Percentiles rank a stretch among this genome's conserved stretches.
Evolutionary conservation across 2,797 vertebrate genomes (phyloP).

Genomic region (Sarcophilus harrisii): DNA sequence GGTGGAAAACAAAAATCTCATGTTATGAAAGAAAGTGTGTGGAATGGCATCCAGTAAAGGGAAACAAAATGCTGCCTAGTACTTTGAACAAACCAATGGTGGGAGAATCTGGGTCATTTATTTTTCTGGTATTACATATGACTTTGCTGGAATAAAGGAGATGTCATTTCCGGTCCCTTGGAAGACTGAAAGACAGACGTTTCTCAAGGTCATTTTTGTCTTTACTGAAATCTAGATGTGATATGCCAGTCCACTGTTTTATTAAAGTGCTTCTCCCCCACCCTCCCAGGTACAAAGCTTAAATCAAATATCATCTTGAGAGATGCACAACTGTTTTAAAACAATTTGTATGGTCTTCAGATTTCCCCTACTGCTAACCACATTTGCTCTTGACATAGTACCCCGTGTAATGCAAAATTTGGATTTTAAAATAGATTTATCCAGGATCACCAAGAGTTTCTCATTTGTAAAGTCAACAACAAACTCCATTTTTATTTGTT

Average conservation of each 20-base stretch:
- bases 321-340: slow-evolving; percentile 54
- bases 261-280: slow-evolving; percentile 46
- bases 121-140: slow-evolving; percentile 30
- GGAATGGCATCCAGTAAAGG: neutral
- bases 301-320: slow-evolving; percentile 58
- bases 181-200: slow-evolving; percentile 42
- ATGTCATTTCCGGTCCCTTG: slow-evolving; percentile 36
- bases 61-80: slow-evolving; percentile 41
- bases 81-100: slow-evolving; percentile 23
- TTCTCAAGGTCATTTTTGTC: slow-evolving; percentile 54
- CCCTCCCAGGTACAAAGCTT: slow-evolving; percentile 15
- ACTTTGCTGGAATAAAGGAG: slow-evolving; percentile 40
- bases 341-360: slow-evolving; percentile 51
- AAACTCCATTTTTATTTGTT: slow-evolving; percentile 70
- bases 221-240: slow-evolving; percentile 4
- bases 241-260: slow-evolving; percentile 6
- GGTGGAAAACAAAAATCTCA: neutral
- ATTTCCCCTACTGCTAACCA: slow-evolving; percentile 59
- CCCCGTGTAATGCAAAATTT: slow-evolving; percentile 67
- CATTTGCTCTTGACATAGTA: slow-evolving; percentile 73
- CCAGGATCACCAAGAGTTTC: slow-evolving; percentile 43
- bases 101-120: slow-evolving; percentile 31
- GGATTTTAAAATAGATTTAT: slow-evolving; percentile 73
- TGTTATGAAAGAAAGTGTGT: neutral
- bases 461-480: slow-evolving; percentile 64